Evolutionary conservation across 2,797 vertebrate species (phyloP).

Genomic region (Balearica regulorum): DNA sequence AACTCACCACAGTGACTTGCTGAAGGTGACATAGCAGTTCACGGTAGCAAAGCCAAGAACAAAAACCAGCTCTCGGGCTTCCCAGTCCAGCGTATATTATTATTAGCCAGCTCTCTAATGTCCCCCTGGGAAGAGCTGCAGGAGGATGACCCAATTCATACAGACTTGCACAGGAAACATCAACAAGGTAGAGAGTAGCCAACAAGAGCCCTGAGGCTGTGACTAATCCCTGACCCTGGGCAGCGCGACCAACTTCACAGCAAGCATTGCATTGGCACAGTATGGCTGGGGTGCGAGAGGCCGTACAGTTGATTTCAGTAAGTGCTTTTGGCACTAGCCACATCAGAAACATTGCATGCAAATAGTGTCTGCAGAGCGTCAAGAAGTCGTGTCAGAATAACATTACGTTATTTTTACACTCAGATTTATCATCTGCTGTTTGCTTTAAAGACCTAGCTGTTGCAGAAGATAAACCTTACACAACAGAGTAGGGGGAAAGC

Average conservation of each 20-base stretch:
- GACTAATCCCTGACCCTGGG: background rate
- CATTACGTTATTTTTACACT: background rate
- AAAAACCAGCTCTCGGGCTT: background rate
- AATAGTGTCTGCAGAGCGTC: background rate
- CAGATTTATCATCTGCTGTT: background rate
- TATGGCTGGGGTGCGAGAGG: background rate
- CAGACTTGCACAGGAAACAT: background rate
- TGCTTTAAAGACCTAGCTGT: background rate
- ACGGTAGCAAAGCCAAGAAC: background rate
- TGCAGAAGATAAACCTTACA: background rate
- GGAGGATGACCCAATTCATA: background rate
- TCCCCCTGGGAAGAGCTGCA: background rate
- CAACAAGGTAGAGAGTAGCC: background rate
- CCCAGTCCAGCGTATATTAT: background rate
- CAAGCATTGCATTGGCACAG: background rate
- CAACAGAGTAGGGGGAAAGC: background rate
- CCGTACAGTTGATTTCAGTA: background rate
- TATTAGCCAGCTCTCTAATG: background rate
- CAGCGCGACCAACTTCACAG: background rate
- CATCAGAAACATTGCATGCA: background rate
- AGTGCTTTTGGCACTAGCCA: background rate
- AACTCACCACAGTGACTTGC: fast-evolving
- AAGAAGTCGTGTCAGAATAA: background rate
- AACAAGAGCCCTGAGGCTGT: background rate
- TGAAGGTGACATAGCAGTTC: background rate